Evolutionary conservation across 2,888 invertebrate species (phyloP).

Genomic region (Phania funesta): DNA sequence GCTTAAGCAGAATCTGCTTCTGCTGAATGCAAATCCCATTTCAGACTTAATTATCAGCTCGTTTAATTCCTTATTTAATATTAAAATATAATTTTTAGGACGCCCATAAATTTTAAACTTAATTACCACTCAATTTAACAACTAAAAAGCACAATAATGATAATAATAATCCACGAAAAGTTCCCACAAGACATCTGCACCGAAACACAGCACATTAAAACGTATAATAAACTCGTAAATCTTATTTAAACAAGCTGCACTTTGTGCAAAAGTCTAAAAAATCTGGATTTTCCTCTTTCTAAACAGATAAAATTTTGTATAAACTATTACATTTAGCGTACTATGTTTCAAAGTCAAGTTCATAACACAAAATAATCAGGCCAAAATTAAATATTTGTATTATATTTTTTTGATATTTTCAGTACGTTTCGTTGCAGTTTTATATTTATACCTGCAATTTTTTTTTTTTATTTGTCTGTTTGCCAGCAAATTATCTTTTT

Average conservation of each 20-base stretch:
- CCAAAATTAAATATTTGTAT: not conserved
- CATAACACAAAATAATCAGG: conserved; percentile 18
- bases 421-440: not conserved
- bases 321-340: conserved; percentile 23
- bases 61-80: not conserved
- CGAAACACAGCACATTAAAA: not conserved
- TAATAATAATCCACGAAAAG: not conserved
- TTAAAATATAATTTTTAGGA: not conserved
- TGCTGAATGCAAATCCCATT: not conserved
- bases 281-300: conserved; percentile 15
- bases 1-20: too few relatives aligned
- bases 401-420: not conserved
- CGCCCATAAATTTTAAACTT: not conserved
- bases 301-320: not conserved
- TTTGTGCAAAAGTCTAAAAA: not conserved
- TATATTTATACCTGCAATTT: not conserved
- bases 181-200: conserved; percentile 16
- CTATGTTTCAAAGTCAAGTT: conserved; percentile 73
- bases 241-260: conserved; percentile 1
- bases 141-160: not conserved
- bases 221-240: not conserved
- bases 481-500: conserved; percentile 46
- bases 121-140: not conserved
- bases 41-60: not conserved
- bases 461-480: conserved; percentile 4